Conservation (phyloP, 1,140 invertebrate genomes). For the Aphis craccivora region DNA sequence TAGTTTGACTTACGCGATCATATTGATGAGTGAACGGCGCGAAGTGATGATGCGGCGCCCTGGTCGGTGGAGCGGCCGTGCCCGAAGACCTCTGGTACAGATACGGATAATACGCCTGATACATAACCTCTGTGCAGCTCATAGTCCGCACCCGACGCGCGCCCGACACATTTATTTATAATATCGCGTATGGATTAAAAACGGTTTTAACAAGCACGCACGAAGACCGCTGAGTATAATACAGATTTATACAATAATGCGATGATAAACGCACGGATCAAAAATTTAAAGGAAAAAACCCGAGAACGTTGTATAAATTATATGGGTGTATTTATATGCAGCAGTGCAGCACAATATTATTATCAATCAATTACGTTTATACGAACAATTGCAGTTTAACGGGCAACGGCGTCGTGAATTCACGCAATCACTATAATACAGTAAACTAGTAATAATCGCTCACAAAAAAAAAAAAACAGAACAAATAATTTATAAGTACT, state of each 20-base stretch:
- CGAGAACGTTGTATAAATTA: not conserved
- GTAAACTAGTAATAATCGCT: not conserved
- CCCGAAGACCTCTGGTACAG: slow-evolving; percentile 68
- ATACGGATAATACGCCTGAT: slow-evolving; percentile 71
- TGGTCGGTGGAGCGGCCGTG: slow-evolving; percentile 65
- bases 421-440: not conserved
- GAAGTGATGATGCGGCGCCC: slow-evolving; percentile 60
- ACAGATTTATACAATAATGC: not conserved
- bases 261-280: not conserved
- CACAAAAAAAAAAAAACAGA: not conserved
- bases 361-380: no score
- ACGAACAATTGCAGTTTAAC: not conserved
- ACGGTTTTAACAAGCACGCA: not conserved
- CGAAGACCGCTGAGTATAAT: not conserved
- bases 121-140: slow-evolving; percentile 72
- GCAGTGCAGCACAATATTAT: not conserved
- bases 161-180: slow-evolving; percentile 50
- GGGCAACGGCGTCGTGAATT: not conserved
- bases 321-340: not conserved
- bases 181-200: not conserved
- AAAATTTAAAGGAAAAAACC: not conserved
- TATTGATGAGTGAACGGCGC: slow-evolving; percentile 65
- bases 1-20: slow-evolving; percentile 66
- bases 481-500: no score
- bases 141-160: slow-evolving; percentile 62